These are phyloP conservation scores for Glossophaga mutica DNA, from an alignment of 2,797 vertebrate species.

Conservation along the genomic window DNA sequence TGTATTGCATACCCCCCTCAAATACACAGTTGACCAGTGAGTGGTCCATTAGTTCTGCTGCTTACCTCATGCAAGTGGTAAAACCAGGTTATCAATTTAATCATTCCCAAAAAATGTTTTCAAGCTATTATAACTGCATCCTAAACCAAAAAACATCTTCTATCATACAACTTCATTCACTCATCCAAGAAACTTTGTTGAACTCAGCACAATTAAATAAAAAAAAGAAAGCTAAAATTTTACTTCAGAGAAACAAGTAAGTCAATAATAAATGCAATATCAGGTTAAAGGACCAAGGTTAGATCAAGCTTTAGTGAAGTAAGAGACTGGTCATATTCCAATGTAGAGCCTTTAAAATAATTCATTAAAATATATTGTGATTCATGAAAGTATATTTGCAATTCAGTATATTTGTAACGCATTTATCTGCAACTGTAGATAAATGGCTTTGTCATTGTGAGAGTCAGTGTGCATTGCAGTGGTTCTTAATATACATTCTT, in stretches of 20 bases:
- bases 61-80: not conserved
- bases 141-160: not conserved
- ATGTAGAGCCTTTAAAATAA: not conserved
- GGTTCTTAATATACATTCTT: not conserved
- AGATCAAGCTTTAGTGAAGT: not conserved
- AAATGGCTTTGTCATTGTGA: not conserved
- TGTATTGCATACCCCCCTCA: accelerated
- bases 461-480: not conserved
- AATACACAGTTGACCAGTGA: not conserved
- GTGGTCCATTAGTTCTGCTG: not conserved
- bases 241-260: not conserved
- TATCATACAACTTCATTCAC: not conserved
- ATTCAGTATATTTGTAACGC: not conserved
- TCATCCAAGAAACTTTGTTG: not conserved
- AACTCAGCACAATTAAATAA: not conserved
- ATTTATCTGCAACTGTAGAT: not conserved
- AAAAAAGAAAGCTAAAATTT: not conserved
- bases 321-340: not conserved
- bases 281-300: not conserved
- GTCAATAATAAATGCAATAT: not conserved
- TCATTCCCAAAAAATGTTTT: not conserved
- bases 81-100: not conserved
- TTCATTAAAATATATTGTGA: not conserved
- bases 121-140: not conserved
- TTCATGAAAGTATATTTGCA: no score